A percentile compares a stretch with the other conserved stretches of the same genome.
These are phyloP conservation scores for Leptopilina clavipes DNA, from an alignment of 1,140 invertebrate species.

Conservation along the genomic window DNA sequence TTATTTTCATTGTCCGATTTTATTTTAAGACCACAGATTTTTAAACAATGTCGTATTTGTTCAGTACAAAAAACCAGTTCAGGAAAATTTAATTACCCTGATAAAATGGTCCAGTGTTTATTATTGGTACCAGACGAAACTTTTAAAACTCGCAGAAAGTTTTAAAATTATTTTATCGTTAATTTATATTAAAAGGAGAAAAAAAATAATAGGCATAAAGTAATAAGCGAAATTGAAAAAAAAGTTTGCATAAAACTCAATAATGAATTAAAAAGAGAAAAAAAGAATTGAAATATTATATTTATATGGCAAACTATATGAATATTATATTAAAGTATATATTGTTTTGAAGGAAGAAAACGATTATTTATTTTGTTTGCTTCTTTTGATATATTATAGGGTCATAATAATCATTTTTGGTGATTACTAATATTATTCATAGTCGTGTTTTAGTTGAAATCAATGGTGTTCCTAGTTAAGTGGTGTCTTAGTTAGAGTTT, in stretches of 20 bases:
- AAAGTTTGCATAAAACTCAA: no score
- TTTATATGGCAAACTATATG: not conserved
- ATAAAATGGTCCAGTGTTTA: not conserved
- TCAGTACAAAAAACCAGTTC: conserved; percentile 11
- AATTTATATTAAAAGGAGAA: no score
- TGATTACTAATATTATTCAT: not conserved
- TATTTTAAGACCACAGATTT: not conserved
- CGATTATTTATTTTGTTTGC: not conserved
- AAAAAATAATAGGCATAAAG: no score
- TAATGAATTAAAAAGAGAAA: no score
- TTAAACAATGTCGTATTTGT: conserved; percentile 1
- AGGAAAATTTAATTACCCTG: not conserved
- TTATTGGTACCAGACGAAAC: no score
- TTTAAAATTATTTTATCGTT: no score
- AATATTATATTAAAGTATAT: not conserved
- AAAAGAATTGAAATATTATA: no score
- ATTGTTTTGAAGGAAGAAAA: not conserved
- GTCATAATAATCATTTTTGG: conserved; percentile 1
- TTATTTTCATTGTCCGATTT: not conserved
- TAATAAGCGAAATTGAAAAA: no score
- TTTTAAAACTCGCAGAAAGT: no score
- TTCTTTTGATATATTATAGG: not conserved
- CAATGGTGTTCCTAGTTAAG: not conserved
- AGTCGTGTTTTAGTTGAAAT: conserved; percentile 14
- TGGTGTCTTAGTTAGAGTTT: conserved; percentile 1